Conservation (phyloP, 37 sponge, comb jelly and placozoan genomes). For the Bolinopsis microptera region DNA sequence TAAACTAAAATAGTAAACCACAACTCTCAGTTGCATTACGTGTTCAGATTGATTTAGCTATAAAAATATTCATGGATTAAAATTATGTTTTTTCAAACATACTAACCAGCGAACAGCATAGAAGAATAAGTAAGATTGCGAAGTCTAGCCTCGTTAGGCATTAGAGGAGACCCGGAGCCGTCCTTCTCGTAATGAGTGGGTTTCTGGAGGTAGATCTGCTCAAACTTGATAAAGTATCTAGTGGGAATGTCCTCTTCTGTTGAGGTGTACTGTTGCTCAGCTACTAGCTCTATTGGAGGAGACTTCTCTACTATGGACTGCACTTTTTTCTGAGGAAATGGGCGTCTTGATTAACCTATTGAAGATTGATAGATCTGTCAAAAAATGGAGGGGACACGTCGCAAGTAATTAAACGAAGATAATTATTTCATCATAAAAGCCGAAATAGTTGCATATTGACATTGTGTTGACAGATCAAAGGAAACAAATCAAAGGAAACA, state of each 20-base stretch:
- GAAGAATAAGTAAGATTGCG: constrained; percentile 86
- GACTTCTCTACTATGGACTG: constrained; percentile 97
- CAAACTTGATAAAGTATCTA: constrained; percentile 95
- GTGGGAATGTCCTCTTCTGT: constrained; percentile 69
- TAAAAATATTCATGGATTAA: too few species aligned
- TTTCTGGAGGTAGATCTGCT: constrained; percentile 98
- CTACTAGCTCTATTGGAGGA: constrained; percentile 92
- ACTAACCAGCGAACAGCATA: constrained; percentile 51
- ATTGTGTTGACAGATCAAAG: too few species aligned
- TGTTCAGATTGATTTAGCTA: too few species aligned
- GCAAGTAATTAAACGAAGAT: too few species aligned
- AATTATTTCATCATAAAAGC: too few species aligned
- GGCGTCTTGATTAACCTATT: too few species aligned
- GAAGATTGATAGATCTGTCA: too few species aligned
- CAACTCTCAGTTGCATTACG: constrained; percentile 61
- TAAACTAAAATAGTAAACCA: constrained; percentile 7
- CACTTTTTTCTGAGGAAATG: constrained; percentile 88
- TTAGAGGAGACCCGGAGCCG: constrained; percentile 87
- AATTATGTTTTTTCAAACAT: too few species aligned
- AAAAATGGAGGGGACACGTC: too few species aligned
- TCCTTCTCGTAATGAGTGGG: constrained; percentile 99
- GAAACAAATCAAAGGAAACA: too few species aligned
- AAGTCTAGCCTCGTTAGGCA: constrained; percentile 98
- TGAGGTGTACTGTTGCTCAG: constrained; percentile 80
- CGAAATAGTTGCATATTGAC: too few species aligned